A percentile compares a stretch with the other conserved stretches of the same genome.
phyloP scores from a whole-genome alignment of 2,888 invertebrate genomes.

The Spatulosminthurus flaviceps region DNA sequence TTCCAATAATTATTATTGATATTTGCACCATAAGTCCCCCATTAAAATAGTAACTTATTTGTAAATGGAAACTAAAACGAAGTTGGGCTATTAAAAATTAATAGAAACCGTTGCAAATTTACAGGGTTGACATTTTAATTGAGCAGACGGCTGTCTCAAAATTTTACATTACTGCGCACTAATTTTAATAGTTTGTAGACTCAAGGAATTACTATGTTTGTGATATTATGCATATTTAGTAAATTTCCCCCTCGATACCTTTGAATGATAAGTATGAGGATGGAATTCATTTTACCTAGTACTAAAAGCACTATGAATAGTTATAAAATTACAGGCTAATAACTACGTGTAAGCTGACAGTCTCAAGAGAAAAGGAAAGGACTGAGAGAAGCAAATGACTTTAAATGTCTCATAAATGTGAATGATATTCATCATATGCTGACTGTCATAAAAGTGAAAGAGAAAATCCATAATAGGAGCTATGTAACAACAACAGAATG shows the following conservation, averaged over 20 bases:
- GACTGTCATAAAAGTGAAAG: background rate
- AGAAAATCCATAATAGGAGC: background rate
- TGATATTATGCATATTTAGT: background rate
- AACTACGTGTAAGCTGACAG: too few relatives aligned
- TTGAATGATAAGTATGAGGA: background rate
- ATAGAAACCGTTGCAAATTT: background rate
- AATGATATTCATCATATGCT: background rate
- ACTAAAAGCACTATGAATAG: background rate
- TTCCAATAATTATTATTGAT: too few relatives aligned
- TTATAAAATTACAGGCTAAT: background rate
- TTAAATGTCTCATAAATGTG: background rate
- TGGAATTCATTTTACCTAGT: background rate
- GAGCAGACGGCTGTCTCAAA: background rate
- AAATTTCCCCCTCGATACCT: background rate
- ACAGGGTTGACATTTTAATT: background rate
- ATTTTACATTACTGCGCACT: too few relatives aligned
- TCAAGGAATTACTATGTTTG: background rate
- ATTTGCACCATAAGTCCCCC: too few relatives aligned
- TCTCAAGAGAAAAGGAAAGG: too few relatives aligned
- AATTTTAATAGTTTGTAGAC: too few relatives aligned
- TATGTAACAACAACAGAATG: background rate
- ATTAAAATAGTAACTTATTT: too few relatives aligned
- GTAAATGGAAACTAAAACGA: too few relatives aligned
- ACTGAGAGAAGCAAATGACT: too few relatives aligned
- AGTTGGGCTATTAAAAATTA: background rate